Evolutionary conservation across 2,797 vertebrate genomes (phyloP).

Genomic region (Acanthurus lineatus): DNA sequence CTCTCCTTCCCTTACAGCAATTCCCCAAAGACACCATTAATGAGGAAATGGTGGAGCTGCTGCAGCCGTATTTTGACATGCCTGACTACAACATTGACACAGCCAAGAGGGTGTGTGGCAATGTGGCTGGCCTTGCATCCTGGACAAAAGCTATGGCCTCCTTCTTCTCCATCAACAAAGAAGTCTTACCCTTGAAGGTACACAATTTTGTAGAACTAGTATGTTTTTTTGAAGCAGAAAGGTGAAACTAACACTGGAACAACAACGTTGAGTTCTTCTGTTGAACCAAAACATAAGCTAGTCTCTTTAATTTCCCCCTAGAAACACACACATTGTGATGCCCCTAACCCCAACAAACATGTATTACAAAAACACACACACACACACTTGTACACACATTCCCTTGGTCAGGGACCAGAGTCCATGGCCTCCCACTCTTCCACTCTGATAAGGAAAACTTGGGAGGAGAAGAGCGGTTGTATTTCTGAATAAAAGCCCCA

Average conservation of each 20-base stretch:
- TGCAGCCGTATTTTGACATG: conserved; percentile 96
- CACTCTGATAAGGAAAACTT: conserved; percentile 24
- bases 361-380: background rate
- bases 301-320: background rate
- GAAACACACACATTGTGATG: background rate
- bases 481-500: conserved; percentile 31
- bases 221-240: background rate
- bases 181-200: conserved; percentile 97
- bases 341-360: background rate
- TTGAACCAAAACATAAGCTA: background rate
- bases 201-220: background rate
- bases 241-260: background rate
- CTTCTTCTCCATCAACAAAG: conserved; percentile 97
- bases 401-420: background rate
- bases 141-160: conserved; percentile 98
- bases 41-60: conserved; percentile 94
- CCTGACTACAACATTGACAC: conserved; percentile 96
- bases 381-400: background rate
- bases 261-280: background rate
- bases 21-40: conserved; percentile 97
- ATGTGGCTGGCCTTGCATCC: conserved; percentile 95
- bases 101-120: conserved; percentile 94
- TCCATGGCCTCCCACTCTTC: conserved; percentile 5
- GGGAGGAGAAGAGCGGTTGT: conserved; percentile 1
- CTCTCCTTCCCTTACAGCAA: conserved; percentile 85